Base-by-base conservation (phyloP, 2,888 invertebrate species). In the Protula sp. region DNA sequence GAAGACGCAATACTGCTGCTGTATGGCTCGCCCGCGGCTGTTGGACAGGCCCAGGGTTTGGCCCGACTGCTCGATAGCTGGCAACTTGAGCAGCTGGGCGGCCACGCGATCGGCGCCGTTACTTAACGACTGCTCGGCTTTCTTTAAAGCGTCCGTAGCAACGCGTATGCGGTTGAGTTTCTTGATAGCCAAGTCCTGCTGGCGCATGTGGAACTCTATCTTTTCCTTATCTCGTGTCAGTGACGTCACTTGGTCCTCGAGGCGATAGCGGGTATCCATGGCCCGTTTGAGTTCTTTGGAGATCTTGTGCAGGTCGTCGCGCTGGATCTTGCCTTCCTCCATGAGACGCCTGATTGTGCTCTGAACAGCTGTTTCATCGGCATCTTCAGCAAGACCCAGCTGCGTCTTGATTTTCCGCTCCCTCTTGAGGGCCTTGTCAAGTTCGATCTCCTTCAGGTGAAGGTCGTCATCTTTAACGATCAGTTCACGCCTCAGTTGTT, bases 161-260 rank as follows among this genome's bases (percentile, higher is more conserved):
- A 53, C 45, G 30, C 30, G 24, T 47, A 53, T 51, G 1, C 67
- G 57, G 30, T 63, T 60, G 55, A 66, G 60, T 57, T 62, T 66
- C 59, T 63, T 66, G 28, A 66, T 65, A 31, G 65, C 64, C 19
- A 65, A 58, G 19, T 65, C 61, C 57, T 66, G 67, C 54, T 66
- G 67, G 9, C 67, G 47, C 48, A 66, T 47, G 54, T 66, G 65
- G 52, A 66, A 66, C 30, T 60, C 58, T 1, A 66, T 59, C 52
- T 65, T 65, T 50, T 66, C 67, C 56, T 65, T 66, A 48, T 66
- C 67, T 19, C 65, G 54, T n/a, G 30, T 38, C n/a, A 66, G 45
- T 2, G 38, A 29, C 4, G 47, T 57, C 51, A 66, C 14, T 29
- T 47, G 26, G 2, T 65, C 61, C 24, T 58, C 59, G 5, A 61